Conservation (phyloP, 2,797 vertebrate species). For the Aulostomus chinensis region DNA sequence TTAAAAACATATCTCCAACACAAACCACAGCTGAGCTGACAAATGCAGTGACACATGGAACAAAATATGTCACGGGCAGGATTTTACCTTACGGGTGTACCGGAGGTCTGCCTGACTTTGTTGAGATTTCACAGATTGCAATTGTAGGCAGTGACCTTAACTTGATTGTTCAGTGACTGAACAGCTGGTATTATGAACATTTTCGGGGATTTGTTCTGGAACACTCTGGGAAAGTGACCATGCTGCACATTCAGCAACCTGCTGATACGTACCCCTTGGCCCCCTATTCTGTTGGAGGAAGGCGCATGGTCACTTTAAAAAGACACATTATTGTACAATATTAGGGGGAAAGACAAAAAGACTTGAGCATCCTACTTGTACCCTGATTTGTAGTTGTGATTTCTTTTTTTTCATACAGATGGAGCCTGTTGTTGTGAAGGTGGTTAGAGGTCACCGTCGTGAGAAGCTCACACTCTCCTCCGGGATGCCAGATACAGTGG, state of each 20-base stretch:
- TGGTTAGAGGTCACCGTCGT: slow-evolving; percentile 16
- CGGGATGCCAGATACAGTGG: slow-evolving; percentile 24
- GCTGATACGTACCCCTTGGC: not conserved
- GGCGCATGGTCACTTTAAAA: not conserved
- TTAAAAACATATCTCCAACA: slow-evolving; percentile 8
- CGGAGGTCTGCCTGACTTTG: slow-evolving; percentile 9
- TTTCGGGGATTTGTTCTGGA: not conserved
- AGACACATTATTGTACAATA: slow-evolving; percentile 8
- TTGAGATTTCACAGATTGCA: slow-evolving; percentile 14
- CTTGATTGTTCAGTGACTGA: not conserved
- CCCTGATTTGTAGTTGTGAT: too few species aligned
- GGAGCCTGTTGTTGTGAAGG: too few species aligned
- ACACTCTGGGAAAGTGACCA: too few species aligned
- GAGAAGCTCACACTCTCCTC: slow-evolving; percentile 27
- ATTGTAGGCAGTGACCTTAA: not conserved
- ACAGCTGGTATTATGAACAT: not conserved
- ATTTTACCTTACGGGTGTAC: slow-evolving; percentile 11
- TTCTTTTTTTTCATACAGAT: slow-evolving; percentile 28
- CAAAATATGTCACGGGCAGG: slow-evolving; percentile 13
- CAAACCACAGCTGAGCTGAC: slow-evolving; percentile 5
- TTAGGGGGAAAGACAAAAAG: slow-evolving; percentile 1
- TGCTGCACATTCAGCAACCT: too few species aligned
- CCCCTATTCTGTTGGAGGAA: not conserved
- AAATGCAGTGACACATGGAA: slow-evolving; percentile 5
- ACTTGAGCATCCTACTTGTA: too few species aligned